A percentile compares a stretch with the other conserved stretches of the same genome.
phyloP scores from a whole-genome alignment of 2,113 vertebrate genomes.

The Scatophagus argus region DNA sequence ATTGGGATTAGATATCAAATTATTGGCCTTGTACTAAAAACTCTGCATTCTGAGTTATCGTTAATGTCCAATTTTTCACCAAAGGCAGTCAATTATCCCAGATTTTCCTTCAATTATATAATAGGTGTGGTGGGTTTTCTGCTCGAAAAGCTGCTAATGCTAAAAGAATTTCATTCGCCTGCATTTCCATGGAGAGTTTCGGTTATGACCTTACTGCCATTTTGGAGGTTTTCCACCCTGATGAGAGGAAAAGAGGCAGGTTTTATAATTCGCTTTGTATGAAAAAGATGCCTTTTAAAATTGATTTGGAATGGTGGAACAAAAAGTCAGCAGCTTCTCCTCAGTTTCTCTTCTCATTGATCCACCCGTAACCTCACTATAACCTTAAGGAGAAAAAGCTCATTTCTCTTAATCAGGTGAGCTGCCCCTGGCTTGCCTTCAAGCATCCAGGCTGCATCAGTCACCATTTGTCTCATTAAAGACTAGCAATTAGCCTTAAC shows the following conservation, averaged over 20 bases:
- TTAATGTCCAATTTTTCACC: not conserved
- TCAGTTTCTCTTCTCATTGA: not conserved
- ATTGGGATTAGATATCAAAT: not conserved
- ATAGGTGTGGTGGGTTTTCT: not conserved
- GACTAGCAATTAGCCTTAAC: constrained; percentile 47
- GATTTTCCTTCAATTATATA: constrained; percentile 40
- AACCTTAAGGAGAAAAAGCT: constrained; percentile 14
- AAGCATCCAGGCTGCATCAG: not conserved
- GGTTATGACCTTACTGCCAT: constrained; percentile 25
- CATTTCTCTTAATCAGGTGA: constrained; percentile 41
- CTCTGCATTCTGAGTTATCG: not conserved
- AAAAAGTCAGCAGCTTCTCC: constrained; percentile 21
- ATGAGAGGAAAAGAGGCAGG: not conserved
- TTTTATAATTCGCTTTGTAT: constrained; percentile 1
- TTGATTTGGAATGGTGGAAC: not conserved
- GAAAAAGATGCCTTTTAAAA: not conserved
- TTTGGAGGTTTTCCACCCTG: constrained; percentile 29
- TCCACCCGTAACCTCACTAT: not conserved
- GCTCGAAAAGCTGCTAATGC: constrained; percentile 10
- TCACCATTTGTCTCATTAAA: constrained; percentile 29
- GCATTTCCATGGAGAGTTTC: constrained; percentile 51
- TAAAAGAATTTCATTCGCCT: constrained; percentile 46
- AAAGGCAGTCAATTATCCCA: not conserved
- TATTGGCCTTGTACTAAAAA: not conserved
- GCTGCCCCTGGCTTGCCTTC: constrained; percentile 22